These are phyloP conservation scores for Asobara japonica DNA, from an alignment of 1,140 invertebrate species.

Conservation along the genomic window DNA sequence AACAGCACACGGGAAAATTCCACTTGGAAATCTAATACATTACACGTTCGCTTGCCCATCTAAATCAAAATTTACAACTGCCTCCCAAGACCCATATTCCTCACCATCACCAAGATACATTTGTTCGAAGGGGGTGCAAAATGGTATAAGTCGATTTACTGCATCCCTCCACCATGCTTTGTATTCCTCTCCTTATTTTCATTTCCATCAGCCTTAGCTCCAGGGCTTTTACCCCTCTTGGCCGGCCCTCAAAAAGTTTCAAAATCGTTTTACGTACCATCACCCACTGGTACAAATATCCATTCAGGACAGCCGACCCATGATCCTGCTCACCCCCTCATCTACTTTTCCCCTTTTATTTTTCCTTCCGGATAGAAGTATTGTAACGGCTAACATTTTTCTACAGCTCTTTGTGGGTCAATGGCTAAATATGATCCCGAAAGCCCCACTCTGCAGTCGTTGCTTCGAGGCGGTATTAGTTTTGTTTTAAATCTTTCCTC, in stretches of 20 bases:
- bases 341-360: not conserved
- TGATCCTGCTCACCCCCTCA: not conserved
- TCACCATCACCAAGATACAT: not conserved
- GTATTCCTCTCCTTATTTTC: not conserved
- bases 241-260: not conserved
- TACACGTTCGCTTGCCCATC: too few relatives aligned
- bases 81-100: not conserved
- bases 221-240: not conserved
- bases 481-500: too few relatives aligned
- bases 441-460: too few relatives aligned
- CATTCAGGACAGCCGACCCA: slow-evolving; percentile 14
- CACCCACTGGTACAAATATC: not conserved
- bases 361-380: too few relatives aligned
- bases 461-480: too few relatives aligned
- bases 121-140: not conserved
- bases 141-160: not conserved
- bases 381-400: too few relatives aligned
- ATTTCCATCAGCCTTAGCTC: not conserved
- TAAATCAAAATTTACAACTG: not conserved
- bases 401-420: too few relatives aligned
- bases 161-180: not conserved
- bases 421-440: too few relatives aligned
- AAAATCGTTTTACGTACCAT: slow-evolving; percentile 24
- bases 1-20: too few relatives aligned
- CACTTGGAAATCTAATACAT: too few relatives aligned